Percentiles rank a stretch among this genome's conserved stretches.
Conservation (phyloP, 2,888 invertebrate species). For the Leptinotarsa haldemani region DNA sequence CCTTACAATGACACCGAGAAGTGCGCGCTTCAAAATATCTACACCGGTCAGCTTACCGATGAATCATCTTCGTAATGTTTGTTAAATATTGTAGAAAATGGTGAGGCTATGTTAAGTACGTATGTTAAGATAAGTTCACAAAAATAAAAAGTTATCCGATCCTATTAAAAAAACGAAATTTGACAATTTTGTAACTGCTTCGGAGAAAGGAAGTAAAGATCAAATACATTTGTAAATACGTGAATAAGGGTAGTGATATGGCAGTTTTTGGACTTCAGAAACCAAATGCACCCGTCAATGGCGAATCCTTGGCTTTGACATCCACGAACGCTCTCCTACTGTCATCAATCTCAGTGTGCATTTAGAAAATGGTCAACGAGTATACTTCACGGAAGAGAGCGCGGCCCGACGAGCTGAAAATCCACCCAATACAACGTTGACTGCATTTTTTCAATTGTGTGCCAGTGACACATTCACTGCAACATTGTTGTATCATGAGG, state of each 20-base stretch:
- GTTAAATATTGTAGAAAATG: slow-evolving; percentile 39
- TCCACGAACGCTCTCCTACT: slow-evolving; percentile 55
- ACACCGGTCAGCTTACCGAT: slow-evolving; percentile 39
- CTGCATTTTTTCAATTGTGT: slow-evolving; percentile 46
- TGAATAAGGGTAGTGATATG: slow-evolving; percentile 37
- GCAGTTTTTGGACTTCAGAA: too few species aligned
- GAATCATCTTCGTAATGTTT: slow-evolving; percentile 38
- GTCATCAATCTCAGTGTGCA: slow-evolving; percentile 43
- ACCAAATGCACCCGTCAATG: slow-evolving; percentile 38
- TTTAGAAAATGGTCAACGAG: slow-evolving; percentile 46
- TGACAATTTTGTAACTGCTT: background rate
- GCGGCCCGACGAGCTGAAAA: slow-evolving; percentile 39
- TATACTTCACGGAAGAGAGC: slow-evolving; percentile 37
- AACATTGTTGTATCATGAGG: slow-evolving; percentile 44
- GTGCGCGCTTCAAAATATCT: slow-evolving; percentile 42
- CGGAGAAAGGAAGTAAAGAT: background rate
- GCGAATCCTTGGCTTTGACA: slow-evolving; percentile 42
- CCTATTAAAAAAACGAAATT: background rate
- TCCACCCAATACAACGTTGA: slow-evolving; percentile 53
- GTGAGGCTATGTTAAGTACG: slow-evolving; percentile 34
- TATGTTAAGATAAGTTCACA: background rate
- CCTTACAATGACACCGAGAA: slow-evolving; percentile 33
- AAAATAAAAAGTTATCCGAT: background rate
- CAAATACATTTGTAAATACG: slow-evolving; percentile 54
- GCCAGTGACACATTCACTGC: slow-evolving; percentile 38